Conservation (phyloP, 2,113 vertebrate genomes). For the Microcebus murinus region DNA sequence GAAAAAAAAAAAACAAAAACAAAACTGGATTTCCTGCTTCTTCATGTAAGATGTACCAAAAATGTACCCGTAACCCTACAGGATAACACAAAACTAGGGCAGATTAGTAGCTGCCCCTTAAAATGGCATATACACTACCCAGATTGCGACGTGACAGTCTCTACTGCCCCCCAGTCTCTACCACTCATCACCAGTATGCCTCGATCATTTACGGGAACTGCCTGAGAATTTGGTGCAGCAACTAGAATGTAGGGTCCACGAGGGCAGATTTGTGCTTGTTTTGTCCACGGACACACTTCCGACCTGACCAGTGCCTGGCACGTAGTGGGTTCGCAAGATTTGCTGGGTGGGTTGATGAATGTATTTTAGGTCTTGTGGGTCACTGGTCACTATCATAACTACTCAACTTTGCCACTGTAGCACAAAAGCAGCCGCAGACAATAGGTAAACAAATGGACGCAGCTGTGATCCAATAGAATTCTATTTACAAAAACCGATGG, state of each 20-base stretch:
- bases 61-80: not conserved
- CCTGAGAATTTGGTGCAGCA: not conserved
- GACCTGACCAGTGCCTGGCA: not conserved
- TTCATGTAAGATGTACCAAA: not conserved
- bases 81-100: not conserved
- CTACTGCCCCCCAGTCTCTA: not conserved
- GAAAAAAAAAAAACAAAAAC: not conserved
- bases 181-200: not conserved
- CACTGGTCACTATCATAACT: not conserved
- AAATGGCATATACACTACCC: not conserved
- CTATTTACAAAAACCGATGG: not conserved
- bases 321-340: accelerated
- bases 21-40: not conserved
- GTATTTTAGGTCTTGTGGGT: not conserved
- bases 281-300: not conserved
- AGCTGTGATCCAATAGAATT: not conserved
- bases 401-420: not conserved
- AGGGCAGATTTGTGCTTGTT: not conserved
- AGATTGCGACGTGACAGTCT: not conserved
- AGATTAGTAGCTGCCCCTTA: too few species aligned
- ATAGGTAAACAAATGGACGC: not conserved
- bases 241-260: not conserved
- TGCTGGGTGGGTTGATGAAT: not conserved
- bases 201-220: accelerated
- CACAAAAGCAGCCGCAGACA: not conserved